Conservation (phyloP, 2,797 vertebrate genomes). For the Hyperoplus lanceolatus region DNA sequence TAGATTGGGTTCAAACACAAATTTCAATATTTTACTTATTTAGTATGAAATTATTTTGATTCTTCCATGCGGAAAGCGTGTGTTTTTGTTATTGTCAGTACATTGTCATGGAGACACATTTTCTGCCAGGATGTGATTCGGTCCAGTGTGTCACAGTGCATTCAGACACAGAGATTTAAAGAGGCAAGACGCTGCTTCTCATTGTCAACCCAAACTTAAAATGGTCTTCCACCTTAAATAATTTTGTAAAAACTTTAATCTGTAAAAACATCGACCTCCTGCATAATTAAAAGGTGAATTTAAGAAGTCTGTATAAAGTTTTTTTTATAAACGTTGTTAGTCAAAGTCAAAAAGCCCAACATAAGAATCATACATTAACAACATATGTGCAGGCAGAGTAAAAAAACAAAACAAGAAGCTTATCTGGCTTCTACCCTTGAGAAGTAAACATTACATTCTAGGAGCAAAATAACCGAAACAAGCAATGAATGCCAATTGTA, state of each 20-base stretch:
- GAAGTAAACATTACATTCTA: conserved; percentile 3
- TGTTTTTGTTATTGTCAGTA: conserved; percentile 40
- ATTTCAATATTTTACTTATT: conserved; percentile 56
- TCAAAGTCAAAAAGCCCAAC: background rate
- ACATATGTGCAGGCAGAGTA: background rate
- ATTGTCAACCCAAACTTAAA: background rate
- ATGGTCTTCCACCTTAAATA: background rate
- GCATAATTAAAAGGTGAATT: background rate
- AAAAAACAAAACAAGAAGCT: background rate
- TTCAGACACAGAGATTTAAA: conserved; percentile 33
- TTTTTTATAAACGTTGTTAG: too few relatives aligned
- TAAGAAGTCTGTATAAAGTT: background rate
- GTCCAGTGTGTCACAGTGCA: conserved; percentile 26
- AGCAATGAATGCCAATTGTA: background rate
- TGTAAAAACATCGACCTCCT: background rate
- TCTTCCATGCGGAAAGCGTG: conserved; percentile 33
- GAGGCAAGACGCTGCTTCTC: conserved; percentile 15
- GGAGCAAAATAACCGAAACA: background rate
- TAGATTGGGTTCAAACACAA: conserved; percentile 55
- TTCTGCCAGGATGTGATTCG: conserved; percentile 59
- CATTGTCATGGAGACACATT: conserved; percentile 33
- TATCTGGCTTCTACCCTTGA: background rate
- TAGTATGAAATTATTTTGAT: conserved; percentile 56
- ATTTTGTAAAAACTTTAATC: background rate
- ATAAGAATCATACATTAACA: background rate